phyloP scores from a whole-genome alignment of 2,113 vertebrate species.

The Gallinago paraguaiae region DNA sequence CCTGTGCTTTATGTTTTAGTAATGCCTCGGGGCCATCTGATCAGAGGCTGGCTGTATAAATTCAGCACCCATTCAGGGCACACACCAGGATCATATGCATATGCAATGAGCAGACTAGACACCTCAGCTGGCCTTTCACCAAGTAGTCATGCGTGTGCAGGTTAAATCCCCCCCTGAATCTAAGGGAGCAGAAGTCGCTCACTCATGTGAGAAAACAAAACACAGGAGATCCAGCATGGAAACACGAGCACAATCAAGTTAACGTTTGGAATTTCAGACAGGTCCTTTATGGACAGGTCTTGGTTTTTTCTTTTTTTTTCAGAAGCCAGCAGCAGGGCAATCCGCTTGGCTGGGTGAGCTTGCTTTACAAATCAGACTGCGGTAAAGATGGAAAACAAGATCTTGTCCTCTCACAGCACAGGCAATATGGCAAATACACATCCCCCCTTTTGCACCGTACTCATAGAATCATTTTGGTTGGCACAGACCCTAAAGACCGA shows the following conservation, averaged over 20 bases:
- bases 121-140: background rate
- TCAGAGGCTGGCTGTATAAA: background rate
- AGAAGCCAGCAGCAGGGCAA: background rate
- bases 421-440: background rate
- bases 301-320: background rate
- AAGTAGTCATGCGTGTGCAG: rapidly evolving
- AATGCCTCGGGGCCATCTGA: background rate
- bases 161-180: background rate
- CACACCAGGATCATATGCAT: background rate
- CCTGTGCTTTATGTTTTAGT: background rate
- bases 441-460: background rate
- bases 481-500: background rate
- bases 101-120: background rate
- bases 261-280: background rate
- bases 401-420: background rate
- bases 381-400: background rate
- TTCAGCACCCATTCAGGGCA: background rate
- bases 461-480: background rate
- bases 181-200: background rate
- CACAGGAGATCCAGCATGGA: background rate
- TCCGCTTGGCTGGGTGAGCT: background rate
- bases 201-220: background rate
- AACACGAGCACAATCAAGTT: background rate
- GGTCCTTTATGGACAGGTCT: background rate
- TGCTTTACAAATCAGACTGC: rapidly evolving